Evolutionary conservation across 2,113 vertebrate species (phyloP).

Genomic region (Prionailurus viverrinus): DNA sequence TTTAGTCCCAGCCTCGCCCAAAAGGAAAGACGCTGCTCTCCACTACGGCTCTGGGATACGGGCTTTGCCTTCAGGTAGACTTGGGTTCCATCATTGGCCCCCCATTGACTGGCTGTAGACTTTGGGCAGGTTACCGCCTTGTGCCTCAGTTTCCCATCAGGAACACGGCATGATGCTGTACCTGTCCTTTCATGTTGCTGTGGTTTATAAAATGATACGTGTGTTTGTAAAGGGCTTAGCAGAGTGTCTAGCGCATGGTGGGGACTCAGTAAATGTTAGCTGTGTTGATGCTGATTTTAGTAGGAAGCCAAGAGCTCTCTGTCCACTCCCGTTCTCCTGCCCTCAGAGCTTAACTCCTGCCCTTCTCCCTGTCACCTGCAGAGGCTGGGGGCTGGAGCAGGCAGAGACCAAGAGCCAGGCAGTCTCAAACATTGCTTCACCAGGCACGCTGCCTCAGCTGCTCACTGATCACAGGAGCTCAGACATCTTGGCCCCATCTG

Average conservation of each 20-base stretch:
- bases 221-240: background rate
- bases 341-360: background rate
- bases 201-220: background rate
- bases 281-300: fast-evolving
- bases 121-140: background rate
- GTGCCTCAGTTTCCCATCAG: background rate
- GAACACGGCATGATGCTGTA: fast-evolving
- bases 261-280: background rate
- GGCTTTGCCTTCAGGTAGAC: background rate
- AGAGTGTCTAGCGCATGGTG: background rate
- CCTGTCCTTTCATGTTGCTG: fast-evolving
- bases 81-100: background rate
- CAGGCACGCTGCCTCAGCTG: background rate
- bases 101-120: background rate
- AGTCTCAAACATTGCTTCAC: background rate
- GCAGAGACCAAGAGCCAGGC: background rate
- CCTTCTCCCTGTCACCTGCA: background rate
- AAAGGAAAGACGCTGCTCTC: background rate
- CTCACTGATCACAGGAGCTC: background rate
- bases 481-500: fast-evolving
- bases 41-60: fast-evolving
- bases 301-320: background rate
- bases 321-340: background rate
- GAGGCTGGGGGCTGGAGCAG: background rate
- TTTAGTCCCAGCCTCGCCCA: background rate